Percentiles rank a stretch among this genome's conserved stretches.
Evolutionary conservation across 2,888 invertebrate genomes (phyloP).

Genomic region (Diploptera punctata): DNA sequence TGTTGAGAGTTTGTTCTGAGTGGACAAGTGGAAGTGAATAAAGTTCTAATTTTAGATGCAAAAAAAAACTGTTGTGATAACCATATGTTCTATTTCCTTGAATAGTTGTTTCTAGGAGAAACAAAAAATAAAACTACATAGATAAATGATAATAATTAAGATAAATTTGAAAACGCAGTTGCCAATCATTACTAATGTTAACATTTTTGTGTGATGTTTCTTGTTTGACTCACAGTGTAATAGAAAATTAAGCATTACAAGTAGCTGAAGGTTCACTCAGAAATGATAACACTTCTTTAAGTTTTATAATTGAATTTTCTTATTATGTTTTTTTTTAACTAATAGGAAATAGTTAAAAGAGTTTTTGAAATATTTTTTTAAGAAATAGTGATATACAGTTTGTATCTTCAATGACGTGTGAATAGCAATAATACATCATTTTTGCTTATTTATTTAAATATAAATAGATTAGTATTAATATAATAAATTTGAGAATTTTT

Average conservation of each 20-base stretch:
- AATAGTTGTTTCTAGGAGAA: slow-evolving; percentile 2
- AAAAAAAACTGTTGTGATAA: slow-evolving; percentile 32
- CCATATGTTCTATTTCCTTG: slow-evolving; percentile 17
- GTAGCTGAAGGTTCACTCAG: slow-evolving; percentile 2
- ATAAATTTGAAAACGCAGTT: slow-evolving; percentile 9
- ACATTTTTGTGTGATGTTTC: slow-evolving; percentile 14
- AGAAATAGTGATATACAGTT: too few relatives aligned
- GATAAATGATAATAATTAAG: background rate
- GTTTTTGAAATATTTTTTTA: too few relatives aligned
- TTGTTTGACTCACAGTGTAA: background rate
- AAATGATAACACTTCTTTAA: too few relatives aligned
- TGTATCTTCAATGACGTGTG: too few relatives aligned
- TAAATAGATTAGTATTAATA: too few relatives aligned
- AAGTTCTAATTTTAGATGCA: slow-evolving; percentile 22
- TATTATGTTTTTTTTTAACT: too few relatives aligned
- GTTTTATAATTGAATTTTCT: too few relatives aligned
- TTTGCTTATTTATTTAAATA: too few relatives aligned
- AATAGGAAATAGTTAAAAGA: too few relatives aligned
- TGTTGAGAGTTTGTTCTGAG: slow-evolving; percentile 1
- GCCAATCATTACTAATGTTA: slow-evolving; percentile 15
- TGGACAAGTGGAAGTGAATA: background rate
- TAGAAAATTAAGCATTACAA: background rate
- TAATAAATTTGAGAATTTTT: too few relatives aligned
- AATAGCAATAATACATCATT: too few relatives aligned
- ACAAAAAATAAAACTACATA: background rate